These are phyloP conservation scores for Cyanoramphus novaezelandiae DNA, from an alignment of 2,113 vertebrate genomes.

Conservation along the genomic window DNA sequence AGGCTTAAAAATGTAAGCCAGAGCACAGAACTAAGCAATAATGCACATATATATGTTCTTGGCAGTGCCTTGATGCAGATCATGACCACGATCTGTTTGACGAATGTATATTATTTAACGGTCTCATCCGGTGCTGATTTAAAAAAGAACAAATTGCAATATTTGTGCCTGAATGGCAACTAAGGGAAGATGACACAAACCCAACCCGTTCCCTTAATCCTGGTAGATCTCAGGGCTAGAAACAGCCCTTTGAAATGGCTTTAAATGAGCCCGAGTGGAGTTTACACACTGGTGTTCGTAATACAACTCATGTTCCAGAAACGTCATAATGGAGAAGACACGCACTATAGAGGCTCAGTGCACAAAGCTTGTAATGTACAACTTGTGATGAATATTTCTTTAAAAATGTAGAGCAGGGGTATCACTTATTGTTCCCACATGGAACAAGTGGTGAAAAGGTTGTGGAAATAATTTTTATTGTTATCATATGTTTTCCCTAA, in stretches of 20 bases:
- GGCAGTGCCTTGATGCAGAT: conserved; percentile 35
- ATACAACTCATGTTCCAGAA: conserved; percentile 30
- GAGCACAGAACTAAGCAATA: conserved; percentile 30
- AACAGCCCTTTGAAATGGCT: not conserved
- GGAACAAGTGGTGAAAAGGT: conserved; percentile 72
- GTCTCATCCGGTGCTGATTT: conserved; percentile 39
- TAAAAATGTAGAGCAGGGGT: conserved; percentile 62
- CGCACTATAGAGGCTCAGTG: conserved; percentile 33
- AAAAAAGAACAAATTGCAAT: conserved; percentile 12
- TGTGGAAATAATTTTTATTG: conserved; percentile 75
- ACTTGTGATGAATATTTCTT: conserved; percentile 71
- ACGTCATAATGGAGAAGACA: conserved; percentile 29
- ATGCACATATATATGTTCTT: not conserved
- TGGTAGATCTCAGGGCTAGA: not conserved
- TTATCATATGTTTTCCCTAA: conserved; percentile 73
- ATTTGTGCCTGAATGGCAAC: not conserved
- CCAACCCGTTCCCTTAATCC: not conserved
- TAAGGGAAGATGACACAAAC: conserved; percentile 24
- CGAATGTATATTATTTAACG: conserved; percentile 32
- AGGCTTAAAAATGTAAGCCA: conserved; percentile 28
- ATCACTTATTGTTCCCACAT: conserved; percentile 70
- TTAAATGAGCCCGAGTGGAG: not conserved
- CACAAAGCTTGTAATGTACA: conserved; percentile 58
- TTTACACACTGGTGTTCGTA: conserved; percentile 9
- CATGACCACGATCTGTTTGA: not conserved